Conservation (phyloP, 1,140 invertebrate genomes). For the Achroia grisella region DNA sequence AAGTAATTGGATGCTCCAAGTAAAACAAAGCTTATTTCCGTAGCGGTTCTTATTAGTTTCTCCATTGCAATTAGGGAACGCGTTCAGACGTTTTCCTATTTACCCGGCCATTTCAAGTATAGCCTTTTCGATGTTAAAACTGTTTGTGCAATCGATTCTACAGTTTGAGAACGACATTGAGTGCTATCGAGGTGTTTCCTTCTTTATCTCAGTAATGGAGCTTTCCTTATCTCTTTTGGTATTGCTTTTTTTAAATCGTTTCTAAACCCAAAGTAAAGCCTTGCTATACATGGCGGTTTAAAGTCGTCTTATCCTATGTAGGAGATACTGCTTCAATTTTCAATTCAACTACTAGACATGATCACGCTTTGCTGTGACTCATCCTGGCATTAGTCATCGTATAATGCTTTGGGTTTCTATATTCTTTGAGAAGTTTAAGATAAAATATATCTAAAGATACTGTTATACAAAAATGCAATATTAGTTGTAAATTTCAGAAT, state of each 20-base stretch:
- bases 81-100: conserved; percentile 1
- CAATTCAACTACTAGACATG: too few species aligned
- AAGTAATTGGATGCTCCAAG: too few species aligned
- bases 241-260: conserved; percentile 1
- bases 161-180: conserved; percentile 2
- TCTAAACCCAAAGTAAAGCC: neutral
- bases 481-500: too few species aligned
- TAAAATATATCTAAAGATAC: too few species aligned
- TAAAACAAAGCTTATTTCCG: too few species aligned
- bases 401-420: too few species aligned
- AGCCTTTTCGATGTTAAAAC: conserved; percentile 5
- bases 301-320: neutral
- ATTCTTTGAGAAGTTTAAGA: too few species aligned
- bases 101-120: conserved; percentile 1
- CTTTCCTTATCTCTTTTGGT: neutral
- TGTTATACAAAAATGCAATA: too few species aligned
- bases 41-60: conserved; percentile 1
- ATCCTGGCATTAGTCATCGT: too few species aligned
- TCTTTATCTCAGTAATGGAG: conserved; percentile 4
- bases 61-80: conserved; percentile 1
- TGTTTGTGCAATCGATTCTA: conserved; percentile 3
- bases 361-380: too few species aligned
- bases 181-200: conserved; percentile 3
- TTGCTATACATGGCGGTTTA: neutral
- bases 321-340: too few species aligned